A percentile compares a stretch with the other conserved stretches of the same genome.
Evolutionary conservation across 2,888 invertebrate species (phyloP).

Genomic region (Folsomia candida): DNA sequence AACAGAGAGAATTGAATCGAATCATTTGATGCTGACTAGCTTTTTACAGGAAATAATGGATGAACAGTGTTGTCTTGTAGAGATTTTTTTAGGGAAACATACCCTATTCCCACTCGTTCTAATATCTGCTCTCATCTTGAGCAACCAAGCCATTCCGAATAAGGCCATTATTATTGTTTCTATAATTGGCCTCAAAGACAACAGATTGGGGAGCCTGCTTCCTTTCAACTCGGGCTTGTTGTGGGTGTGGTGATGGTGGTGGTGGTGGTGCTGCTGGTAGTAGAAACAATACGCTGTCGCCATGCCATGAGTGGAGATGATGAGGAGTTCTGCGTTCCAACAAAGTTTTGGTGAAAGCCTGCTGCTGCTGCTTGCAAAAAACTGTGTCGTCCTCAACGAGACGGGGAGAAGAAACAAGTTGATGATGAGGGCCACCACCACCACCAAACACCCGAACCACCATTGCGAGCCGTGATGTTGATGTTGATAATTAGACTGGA

Average conservation of each 20-base stretch:
- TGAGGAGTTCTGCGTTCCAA: conserved; percentile 5
- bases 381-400: not conserved
- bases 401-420: conserved; percentile 29
- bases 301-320: too few species aligned
- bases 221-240: not conserved
- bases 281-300: not conserved
- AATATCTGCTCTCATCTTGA: conserved; percentile 75
- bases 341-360: not conserved
- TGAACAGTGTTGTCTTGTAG: not conserved
- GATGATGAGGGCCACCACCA: conserved; percentile 39
- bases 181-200: conserved; percentile 18
- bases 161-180: conserved; percentile 65
- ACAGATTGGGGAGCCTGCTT: conserved; percentile 23
- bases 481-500: not conserved
- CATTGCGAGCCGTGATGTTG: conserved; percentile 45
- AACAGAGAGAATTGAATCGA: not conserved
- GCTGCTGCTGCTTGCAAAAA: not conserved
- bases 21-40: not conserved
- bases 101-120: conserved; percentile 55
- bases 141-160: conserved; percentile 80
- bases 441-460: conserved; percentile 45
- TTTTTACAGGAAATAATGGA: not conserved
- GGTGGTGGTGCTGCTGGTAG: conserved; percentile 10
- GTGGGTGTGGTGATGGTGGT: conserved; percentile 11
- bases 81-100: not conserved